A percentile compares a stretch with the other conserved stretches of the same genome.
phyloP scores from a whole-genome alignment of 2,888 invertebrate genomes.

The Drosophila fulvimacula region DNA sequence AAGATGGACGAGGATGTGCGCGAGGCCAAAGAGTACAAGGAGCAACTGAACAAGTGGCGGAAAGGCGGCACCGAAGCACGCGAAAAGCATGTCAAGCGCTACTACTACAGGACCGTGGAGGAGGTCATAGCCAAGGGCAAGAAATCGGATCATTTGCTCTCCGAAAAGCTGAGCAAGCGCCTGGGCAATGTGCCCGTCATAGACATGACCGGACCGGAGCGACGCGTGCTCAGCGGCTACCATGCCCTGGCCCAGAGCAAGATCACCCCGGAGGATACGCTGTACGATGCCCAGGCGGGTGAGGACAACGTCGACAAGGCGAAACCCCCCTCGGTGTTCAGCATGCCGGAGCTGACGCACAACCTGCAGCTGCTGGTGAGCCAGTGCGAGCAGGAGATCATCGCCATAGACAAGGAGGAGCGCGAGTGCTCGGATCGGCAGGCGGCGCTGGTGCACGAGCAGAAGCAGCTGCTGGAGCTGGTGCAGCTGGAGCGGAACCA shows the following conservation, averaged over 20 bases:
- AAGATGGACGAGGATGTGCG: constrained; percentile 85
- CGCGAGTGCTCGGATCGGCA: constrained; percentile 92
- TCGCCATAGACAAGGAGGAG: constrained; percentile 92
- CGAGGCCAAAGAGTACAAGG: constrained; percentile 87
- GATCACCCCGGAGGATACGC: constrained; percentile 86
- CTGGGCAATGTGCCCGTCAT: constrained; percentile 97
- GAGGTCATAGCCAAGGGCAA: constrained; percentile 96
- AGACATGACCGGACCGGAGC: constrained; percentile 99
- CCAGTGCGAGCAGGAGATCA: constrained; percentile 97
- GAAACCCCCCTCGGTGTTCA: constrained; percentile 86
- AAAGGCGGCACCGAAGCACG: constrained; percentile 85
- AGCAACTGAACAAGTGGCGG: constrained; percentile 90
- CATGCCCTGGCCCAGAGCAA: constrained; percentile 92
- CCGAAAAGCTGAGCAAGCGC: constrained; percentile 86
- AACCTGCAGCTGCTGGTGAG: constrained; percentile 96
- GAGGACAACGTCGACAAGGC: constrained; percentile 25
- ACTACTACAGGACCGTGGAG: constrained; percentile 93
- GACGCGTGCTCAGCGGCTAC: constrained; percentile 95
- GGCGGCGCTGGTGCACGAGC: constrained; percentile 92
- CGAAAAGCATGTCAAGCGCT: constrained; percentile 88
- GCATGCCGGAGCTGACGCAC: constrained; percentile 95
- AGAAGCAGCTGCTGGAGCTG: constrained; percentile 88
- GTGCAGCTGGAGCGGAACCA: constrained; percentile 90
- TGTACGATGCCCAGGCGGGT: constrained; percentile 87
- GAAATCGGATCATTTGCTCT: constrained; percentile 85